Conservation (phyloP, 2,888 invertebrate genomes). For the Pelosia muscerda region DNA sequence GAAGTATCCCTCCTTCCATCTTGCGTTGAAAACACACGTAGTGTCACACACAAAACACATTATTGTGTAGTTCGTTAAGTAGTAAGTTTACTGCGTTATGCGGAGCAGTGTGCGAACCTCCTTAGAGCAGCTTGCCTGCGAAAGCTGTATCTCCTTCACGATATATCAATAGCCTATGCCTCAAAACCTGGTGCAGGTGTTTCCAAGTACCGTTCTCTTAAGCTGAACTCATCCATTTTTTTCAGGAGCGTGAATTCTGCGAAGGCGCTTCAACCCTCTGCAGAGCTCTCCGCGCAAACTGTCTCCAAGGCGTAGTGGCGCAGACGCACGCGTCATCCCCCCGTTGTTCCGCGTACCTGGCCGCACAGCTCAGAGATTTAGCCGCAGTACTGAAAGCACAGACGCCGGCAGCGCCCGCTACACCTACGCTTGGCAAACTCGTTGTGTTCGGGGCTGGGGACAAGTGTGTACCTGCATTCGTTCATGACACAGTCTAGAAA, state of each 20-base stretch:
- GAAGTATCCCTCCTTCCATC: no score
- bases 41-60: no score
- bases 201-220: not conserved
- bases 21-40: no score
- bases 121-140: no score
- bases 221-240: not conserved
- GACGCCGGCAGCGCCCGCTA: constrained; percentile 71
- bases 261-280: constrained; percentile 92
- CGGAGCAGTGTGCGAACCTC: no score
- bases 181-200: not conserved
- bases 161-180: no score
- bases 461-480: constrained; percentile 62
- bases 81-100: no score
- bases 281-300: constrained; percentile 88
- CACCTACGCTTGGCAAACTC: constrained; percentile 77
- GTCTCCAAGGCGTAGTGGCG: constrained; percentile 91
- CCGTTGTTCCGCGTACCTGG: constrained; percentile 92
- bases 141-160: no score
- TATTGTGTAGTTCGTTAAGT: no score
- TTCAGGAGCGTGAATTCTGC: constrained; percentile 92
- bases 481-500: no score
- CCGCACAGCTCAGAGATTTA: constrained; percentile 84
- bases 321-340: constrained; percentile 94
- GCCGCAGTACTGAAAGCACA: constrained; percentile 73
- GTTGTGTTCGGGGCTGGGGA: constrained; percentile 84